These are phyloP conservation scores for Luehdorfia chinensis DNA, from an alignment of 1,140 invertebrate genomes.

Conservation along the genomic window DNA sequence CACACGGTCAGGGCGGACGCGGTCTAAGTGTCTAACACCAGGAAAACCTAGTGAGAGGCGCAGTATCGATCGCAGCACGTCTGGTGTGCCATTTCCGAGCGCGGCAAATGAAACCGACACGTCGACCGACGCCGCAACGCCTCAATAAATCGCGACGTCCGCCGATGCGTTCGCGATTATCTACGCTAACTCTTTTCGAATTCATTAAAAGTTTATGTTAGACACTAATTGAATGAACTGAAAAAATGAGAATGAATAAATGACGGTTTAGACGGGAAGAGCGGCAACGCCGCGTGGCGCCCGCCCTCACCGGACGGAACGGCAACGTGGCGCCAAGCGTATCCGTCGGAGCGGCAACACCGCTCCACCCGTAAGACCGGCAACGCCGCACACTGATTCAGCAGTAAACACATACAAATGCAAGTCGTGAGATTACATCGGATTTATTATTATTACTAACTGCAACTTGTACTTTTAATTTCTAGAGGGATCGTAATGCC, in stretches of 20 bases:
- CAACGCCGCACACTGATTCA: conserved; percentile 65
- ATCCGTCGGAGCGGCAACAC: conserved; percentile 41
- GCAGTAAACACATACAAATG: conserved; percentile 31
- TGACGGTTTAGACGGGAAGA: conserved; percentile 41
- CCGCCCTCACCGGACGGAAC: conserved; percentile 40
- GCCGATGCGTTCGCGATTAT: background rate
- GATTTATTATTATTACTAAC: conserved; percentile 26
- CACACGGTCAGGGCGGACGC: conserved; percentile 1
- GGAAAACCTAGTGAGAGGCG: conserved; percentile 2
- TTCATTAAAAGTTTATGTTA: conserved; percentile 38
- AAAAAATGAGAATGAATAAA: conserved; percentile 70
- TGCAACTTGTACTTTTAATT: conserved; percentile 28
- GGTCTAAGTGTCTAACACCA: background rate
- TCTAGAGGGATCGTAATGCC: conserved; percentile 26
- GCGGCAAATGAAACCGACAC: background rate
- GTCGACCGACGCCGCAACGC: background rate
- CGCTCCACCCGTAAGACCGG: conserved; percentile 28
- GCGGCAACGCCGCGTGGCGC: conserved; percentile 54
- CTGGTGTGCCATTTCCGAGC: background rate
- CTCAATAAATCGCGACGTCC: background rate
- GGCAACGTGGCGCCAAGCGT: conserved; percentile 60
- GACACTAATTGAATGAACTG: too few species aligned
- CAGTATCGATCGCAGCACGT: conserved; percentile 2
- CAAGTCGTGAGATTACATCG: conserved; percentile 35
- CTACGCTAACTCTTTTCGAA: conserved; percentile 22